Conservation (phyloP, 2,888 invertebrate genomes). For the Pseudococcus longispinus region DNA sequence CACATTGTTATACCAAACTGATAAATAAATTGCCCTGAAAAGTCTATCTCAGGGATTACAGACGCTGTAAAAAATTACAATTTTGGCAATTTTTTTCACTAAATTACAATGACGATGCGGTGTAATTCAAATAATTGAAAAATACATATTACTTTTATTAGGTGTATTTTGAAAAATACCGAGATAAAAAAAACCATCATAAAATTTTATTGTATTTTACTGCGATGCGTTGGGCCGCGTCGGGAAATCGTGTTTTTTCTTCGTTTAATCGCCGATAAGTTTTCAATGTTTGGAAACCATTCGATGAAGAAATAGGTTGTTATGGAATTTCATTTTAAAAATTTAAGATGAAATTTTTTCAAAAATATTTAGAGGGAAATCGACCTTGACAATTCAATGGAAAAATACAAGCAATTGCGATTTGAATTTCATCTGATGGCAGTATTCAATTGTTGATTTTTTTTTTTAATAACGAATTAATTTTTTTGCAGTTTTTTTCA, state of each 20-base stretch:
- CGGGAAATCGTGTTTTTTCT: neutral
- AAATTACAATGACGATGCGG: neutral
- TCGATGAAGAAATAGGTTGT: neutral
- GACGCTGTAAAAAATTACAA: neutral
- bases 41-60: neutral
- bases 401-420: no score
- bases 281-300: neutral
- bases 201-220: conserved; percentile 34
- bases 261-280: neutral
- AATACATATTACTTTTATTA: conserved; percentile 8
- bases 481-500: no score
- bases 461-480: no score
- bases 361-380: neutral
- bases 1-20: neutral
- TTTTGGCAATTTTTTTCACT: neutral
- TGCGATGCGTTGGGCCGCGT: neutral
- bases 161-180: conserved; percentile 4
- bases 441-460: no score
- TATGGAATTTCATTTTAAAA: neutral
- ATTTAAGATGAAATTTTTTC: neutral
- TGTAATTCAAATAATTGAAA: neutral
- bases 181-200: conserved; percentile 27
- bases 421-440: no score
- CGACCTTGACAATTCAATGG: no score
- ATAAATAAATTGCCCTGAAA: neutral